Conservation (phyloP, 2,113 vertebrate species). For the Danionella cerebrum region DNA sequence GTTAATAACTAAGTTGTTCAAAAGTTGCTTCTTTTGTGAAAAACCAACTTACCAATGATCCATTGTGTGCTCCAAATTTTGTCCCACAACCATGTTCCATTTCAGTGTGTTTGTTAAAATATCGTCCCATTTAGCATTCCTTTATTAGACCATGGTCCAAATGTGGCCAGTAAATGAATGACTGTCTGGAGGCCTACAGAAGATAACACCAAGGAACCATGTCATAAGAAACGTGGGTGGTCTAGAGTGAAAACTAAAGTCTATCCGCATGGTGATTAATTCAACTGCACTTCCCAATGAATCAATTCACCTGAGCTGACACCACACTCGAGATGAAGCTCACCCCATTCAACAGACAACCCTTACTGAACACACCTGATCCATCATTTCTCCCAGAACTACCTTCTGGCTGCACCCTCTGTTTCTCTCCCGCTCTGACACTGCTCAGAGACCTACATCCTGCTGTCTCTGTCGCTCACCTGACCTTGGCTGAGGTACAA, state of each 20-base stretch:
- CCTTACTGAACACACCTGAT: constrained; percentile 9
- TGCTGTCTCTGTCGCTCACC: neutral
- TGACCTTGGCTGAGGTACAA: neutral
- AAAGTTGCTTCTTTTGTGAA: too few species aligned
- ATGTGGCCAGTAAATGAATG: neutral
- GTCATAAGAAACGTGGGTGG: neutral
- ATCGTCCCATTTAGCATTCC: too few species aligned
- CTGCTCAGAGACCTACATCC: constrained; percentile 5
- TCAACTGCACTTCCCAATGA: constrained; percentile 10
- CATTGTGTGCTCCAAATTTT: too few species aligned
- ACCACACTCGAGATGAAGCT: neutral
- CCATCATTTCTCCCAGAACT: neutral
- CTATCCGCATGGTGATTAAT: too few species aligned
- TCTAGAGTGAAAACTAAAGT: neutral
- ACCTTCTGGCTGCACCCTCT: neutral
- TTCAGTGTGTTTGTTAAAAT: too few species aligned
- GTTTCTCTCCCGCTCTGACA: neutral
- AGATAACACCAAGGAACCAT: neutral
- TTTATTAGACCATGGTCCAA: too few species aligned
- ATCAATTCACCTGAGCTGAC: constrained; percentile 24
- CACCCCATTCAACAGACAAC: constrained; percentile 14
- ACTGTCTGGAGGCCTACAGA: neutral
- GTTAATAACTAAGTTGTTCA: too few species aligned
- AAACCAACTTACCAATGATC: too few species aligned
- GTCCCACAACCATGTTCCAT: too few species aligned